phyloP scores from a whole-genome alignment of 2,113 vertebrate genomes.

The Petroica traversi region DNA sequence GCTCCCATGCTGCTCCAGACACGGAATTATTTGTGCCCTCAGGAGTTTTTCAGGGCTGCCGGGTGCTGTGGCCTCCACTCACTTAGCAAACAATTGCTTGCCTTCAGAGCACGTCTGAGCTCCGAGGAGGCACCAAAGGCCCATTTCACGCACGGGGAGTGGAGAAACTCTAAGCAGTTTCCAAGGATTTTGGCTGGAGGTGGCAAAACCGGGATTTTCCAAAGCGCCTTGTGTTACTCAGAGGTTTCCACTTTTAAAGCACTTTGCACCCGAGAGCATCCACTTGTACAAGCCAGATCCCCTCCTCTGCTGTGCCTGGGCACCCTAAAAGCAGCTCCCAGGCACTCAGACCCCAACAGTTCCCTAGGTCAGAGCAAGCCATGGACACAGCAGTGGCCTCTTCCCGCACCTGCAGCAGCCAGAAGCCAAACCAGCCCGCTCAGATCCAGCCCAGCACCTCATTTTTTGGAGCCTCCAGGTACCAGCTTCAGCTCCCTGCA shows the following conservation, averaged over 20 bases:
- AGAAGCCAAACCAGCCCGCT: neutral
- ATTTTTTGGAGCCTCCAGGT: neutral
- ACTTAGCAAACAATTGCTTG: rapidly evolving
- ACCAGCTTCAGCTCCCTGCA: neutral
- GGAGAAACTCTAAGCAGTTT: neutral
- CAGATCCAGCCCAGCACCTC: neutral
- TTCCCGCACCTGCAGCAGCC: rapidly evolving
- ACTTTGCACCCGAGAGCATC: rapidly evolving
- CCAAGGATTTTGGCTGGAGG: neutral
- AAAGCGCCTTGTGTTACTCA: neutral
- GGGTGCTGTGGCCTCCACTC: neutral
- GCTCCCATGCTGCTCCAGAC: neutral
- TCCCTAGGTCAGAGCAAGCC: neutral
- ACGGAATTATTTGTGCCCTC: neutral
- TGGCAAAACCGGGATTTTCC: neutral
- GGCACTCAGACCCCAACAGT: neutral
- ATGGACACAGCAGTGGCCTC: neutral
- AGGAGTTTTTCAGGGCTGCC: neutral
- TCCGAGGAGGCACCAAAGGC: neutral
- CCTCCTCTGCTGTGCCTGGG: neutral
- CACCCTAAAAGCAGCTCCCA: neutral
- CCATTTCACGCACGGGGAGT: rapidly evolving
- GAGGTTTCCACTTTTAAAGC: neutral
- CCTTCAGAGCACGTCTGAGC: rapidly evolving
- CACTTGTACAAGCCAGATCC: neutral